These are phyloP conservation scores for Colletes collaris DNA, from an alignment of 2,888 invertebrate genomes.

Conservation along the genomic window DNA sequence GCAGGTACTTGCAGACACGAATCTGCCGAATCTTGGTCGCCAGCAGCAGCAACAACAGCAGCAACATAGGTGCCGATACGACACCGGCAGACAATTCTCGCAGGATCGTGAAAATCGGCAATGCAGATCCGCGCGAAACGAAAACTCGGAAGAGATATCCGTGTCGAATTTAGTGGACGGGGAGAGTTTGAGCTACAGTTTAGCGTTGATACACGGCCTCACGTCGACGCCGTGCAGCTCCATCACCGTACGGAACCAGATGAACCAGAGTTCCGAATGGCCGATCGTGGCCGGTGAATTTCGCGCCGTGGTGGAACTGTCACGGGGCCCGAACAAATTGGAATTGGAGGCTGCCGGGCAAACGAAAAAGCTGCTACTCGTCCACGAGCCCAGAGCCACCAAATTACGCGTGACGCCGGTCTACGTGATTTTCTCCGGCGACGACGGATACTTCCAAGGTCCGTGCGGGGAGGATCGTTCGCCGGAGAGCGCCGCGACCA, in stretches of 20 bases:
- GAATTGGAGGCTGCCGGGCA: conserved; percentile 85
- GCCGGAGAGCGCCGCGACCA: conserved; percentile 88
- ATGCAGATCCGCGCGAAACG: conserved; percentile 66
- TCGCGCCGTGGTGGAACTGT: conserved; percentile 87
- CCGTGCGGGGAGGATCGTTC: conserved; percentile 87
- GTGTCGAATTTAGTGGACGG: conserved; percentile 87
- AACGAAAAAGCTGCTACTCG: conserved; percentile 84
- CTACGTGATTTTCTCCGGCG: conserved; percentile 92
- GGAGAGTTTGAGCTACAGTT: conserved; percentile 86
- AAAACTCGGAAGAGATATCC: conserved; percentile 77
- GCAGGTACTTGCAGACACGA: conserved; percentile 78
- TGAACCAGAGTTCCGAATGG: conserved; percentile 85
- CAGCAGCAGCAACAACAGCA: conserved; percentile 17
- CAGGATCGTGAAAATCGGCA: conserved; percentile 33
- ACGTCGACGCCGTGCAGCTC: conserved; percentile 82
- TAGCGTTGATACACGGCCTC: conserved; percentile 86
- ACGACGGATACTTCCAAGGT: conserved; percentile 89
- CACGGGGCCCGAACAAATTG: conserved; percentile 87
- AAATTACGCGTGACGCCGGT: conserved; percentile 89
- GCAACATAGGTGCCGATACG: conserved; percentile 5
- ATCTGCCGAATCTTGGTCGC: conserved; percentile 68
- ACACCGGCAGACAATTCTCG: conserved; percentile 3
- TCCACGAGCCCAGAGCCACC: conserved; percentile 86
- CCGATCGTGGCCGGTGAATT: conserved; percentile 88
- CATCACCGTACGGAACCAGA: conserved; percentile 81